These are phyloP conservation scores for Threskiornis aethiopicus DNA, from an alignment of 2,797 vertebrate species.

Conservation along the genomic window DNA sequence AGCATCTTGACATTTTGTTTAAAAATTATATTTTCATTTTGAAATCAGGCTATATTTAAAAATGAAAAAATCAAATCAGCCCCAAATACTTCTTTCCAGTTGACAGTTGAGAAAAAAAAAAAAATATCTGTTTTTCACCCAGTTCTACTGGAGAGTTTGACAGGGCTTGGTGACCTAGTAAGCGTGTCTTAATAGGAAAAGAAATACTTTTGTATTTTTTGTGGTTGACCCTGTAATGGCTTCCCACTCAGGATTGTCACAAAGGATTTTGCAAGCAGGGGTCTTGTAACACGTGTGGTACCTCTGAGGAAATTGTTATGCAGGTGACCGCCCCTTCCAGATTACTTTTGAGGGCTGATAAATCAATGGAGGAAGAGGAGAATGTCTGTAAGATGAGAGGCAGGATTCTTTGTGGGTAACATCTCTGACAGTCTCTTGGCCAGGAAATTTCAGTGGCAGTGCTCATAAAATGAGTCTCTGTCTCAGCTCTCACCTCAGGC, in stretches of 20 bases:
- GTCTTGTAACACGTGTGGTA: background rate
- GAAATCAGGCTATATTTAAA: background rate
- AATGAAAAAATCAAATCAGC: background rate
- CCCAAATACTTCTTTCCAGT: background rate
- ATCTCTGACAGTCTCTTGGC: background rate
- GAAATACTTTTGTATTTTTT: background rate
- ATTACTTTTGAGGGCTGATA: background rate
- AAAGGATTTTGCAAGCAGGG: background rate
- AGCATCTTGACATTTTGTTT: background rate
- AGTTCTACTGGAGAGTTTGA: background rate
- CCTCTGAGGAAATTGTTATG: background rate
- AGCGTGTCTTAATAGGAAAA: background rate
- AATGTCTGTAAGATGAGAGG: background rate
- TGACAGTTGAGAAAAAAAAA: background rate
- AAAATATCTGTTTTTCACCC: background rate
- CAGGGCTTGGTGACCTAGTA: background rate
- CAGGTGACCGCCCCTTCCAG: background rate
- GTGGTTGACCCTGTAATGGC: background rate
- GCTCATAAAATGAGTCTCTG: background rate
- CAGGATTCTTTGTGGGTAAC: background rate
- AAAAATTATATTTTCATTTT: background rate
- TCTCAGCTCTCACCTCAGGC: background rate
- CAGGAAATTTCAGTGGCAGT: background rate
- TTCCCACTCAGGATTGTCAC: background rate
- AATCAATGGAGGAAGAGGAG: background rate